Conservation (phyloP, 92 coral and sea anemone species). For the Zoanthus sociatus region DNA sequence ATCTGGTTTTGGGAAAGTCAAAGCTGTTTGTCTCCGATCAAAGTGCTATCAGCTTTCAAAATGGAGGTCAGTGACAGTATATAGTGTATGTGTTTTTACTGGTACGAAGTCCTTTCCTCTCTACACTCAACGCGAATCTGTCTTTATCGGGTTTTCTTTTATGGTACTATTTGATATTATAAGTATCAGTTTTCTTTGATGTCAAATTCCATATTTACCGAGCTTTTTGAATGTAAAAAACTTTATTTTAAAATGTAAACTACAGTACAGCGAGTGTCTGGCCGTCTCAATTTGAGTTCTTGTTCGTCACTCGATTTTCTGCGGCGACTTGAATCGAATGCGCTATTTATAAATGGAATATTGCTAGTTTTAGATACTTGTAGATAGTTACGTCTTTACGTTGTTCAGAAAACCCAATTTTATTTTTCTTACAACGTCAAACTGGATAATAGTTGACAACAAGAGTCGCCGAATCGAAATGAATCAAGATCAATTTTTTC, state of each 20-base stretch:
- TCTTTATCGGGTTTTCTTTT: too few relatives aligned
- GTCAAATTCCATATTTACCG: too few relatives aligned
- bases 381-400: background rate
- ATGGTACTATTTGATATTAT: too few relatives aligned
- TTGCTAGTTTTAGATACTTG: background rate
- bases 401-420: background rate
- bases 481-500: background rate
- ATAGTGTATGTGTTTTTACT: too few relatives aligned
- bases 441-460: background rate
- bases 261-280: too few relatives aligned
- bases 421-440: background rate
- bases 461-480: background rate
- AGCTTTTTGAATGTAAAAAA: too few relatives aligned
- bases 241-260: too few relatives aligned
- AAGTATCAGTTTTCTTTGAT: too few relatives aligned
- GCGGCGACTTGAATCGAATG: background rate
- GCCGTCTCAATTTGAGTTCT: too few relatives aligned
- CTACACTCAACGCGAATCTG: background rate
- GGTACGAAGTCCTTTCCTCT: background rate
- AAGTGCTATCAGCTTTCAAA: slow-evolving; percentile 24
- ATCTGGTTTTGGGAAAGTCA: slow-evolving; percentile 31
- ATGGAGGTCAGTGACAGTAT: slow-evolving; percentile 37
- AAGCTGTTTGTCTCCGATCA: slow-evolving; percentile 8
- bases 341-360: background rate
- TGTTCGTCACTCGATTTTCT: background rate